Conservation (phyloP, 2,113 vertebrate species). For the Menidia beryllina region DNA sequence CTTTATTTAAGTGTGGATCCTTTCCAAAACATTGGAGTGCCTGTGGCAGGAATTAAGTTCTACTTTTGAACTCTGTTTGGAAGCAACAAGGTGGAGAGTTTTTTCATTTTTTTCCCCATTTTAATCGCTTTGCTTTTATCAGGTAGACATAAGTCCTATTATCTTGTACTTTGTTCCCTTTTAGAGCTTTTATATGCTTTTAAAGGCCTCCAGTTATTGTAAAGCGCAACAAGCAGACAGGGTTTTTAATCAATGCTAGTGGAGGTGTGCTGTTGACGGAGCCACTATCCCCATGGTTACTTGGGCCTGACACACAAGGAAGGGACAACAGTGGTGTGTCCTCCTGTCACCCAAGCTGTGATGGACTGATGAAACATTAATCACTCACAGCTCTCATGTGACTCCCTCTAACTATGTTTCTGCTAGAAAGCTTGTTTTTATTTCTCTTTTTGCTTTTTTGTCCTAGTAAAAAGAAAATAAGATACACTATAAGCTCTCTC, state of each 20-base stretch:
- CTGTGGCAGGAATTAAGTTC: slow-evolving; percentile 13
- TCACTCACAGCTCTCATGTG: slow-evolving; percentile 55
- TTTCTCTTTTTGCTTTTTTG: background rate
- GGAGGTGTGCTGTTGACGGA: slow-evolving; percentile 54
- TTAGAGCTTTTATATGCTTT: no score
- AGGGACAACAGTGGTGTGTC: slow-evolving; percentile 46
- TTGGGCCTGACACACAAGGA: slow-evolving; percentile 49
- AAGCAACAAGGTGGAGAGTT: no score
- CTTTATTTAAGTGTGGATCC: slow-evolving; percentile 8
- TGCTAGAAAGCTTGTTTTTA: slow-evolving; percentile 7
- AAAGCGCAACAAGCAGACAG: slow-evolving; percentile 29
- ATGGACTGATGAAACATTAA: slow-evolving; percentile 80
- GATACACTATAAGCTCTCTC: no score
- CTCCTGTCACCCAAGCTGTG: slow-evolving; percentile 73
- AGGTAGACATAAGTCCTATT: no score
- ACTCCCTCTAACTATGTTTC: slow-evolving; percentile 8
- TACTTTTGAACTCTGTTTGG: background rate
- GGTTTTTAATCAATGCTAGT: slow-evolving; percentile 69
- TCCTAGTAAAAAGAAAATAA: no score
- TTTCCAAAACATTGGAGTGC: slow-evolving; percentile 12
- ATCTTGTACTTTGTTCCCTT: no score
- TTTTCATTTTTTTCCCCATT: no score
- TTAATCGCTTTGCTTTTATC: no score
- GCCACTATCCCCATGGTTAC: slow-evolving; percentile 75
- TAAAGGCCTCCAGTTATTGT: slow-evolving; percentile 55